phyloP scores from a whole-genome alignment of 1,140 invertebrate genomes.

The Leucophenga varia region DNA sequence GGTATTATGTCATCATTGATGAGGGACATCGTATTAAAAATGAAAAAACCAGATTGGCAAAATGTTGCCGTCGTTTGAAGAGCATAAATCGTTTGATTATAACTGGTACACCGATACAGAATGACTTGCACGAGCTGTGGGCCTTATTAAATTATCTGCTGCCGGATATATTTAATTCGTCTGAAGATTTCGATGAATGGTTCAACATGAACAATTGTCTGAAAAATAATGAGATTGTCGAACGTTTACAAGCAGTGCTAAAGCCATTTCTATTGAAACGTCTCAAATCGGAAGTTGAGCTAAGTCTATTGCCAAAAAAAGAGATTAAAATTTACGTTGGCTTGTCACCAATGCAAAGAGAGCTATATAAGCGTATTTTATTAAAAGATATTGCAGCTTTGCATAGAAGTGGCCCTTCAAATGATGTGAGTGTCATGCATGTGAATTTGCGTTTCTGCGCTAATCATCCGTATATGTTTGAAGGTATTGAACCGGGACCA shows the following conservation, averaged over 20 bases:
- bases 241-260: conserved; percentile 91
- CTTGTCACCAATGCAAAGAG: conserved; percentile 97
- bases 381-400: conserved; percentile 99
- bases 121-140: conserved; percentile 99
- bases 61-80: conserved; percentile 96
- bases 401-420: no score
- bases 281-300: conserved; percentile 98
- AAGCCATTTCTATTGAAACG: conserved; percentile 94
- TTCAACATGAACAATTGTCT: conserved; percentile 96
- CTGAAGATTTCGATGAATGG: conserved; percentile 97
- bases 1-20: conserved; percentile 97
- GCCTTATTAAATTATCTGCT: conserved; percentile 96
- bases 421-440: no score
- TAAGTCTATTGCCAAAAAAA: conserved; percentile 94
- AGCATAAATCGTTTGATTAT: conserved; percentile 94
- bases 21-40: conserved; percentile 99
- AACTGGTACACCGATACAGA: conserved; percentile 93
- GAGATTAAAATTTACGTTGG: conserved; percentile 95
- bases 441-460: conserved; percentile 98
- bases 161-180: conserved; percentile 97
- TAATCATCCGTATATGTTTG: conserved; percentile 98
- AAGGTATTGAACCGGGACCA: conserved; percentile 97
- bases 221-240: conserved; percentile 87
- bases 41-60: conserved; percentile 98
- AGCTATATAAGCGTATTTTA: conserved; percentile 98